These are phyloP conservation scores for Formicarius rufipectus DNA, from an alignment of 2,113 vertebrate species.

Conservation along the genomic window DNA sequence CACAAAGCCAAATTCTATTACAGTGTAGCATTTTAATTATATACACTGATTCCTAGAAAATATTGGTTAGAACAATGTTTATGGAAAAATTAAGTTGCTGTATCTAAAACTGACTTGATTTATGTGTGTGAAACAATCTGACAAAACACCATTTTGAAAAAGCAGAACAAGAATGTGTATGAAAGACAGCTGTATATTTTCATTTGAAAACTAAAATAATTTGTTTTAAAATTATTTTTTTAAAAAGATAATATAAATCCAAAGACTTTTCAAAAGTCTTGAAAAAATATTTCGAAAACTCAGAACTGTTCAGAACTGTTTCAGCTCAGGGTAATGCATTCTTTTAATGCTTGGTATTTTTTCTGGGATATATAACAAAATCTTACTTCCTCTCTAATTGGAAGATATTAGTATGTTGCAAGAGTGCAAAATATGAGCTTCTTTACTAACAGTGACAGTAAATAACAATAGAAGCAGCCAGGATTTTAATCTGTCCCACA, in stretches of 20 bases:
- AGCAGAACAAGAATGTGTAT: not conserved
- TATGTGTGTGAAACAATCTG: not conserved
- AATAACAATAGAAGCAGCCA: not conserved
- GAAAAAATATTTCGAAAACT: not conserved
- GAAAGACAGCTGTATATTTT: not conserved
- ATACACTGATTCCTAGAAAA: not conserved
- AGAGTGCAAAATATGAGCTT: not conserved
- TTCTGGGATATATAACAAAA: not conserved
- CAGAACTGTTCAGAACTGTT: not conserved
- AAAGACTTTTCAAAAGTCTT: not conserved
- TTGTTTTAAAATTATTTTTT: not conserved
- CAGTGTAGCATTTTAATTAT: not conserved
- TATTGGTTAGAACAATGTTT: not conserved
- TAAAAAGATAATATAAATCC: not conserved
- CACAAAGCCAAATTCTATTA: not conserved
- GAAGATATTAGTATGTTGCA: not conserved
- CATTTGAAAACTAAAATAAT: not conserved
- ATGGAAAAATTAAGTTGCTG: not conserved
- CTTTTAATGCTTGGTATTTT: not conserved
- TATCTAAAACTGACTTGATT: not conserved
- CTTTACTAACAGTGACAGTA: not conserved
- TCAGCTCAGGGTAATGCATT: not conserved
- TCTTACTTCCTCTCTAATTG: not conserved
- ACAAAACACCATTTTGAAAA: not conserved
- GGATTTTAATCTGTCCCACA: slow-evolving; percentile 3